Percentiles rank a stretch among this genome's conserved stretches.
phyloP scores from a whole-genome alignment of 2,888 invertebrate species.

The Nycteola revayana region DNA sequence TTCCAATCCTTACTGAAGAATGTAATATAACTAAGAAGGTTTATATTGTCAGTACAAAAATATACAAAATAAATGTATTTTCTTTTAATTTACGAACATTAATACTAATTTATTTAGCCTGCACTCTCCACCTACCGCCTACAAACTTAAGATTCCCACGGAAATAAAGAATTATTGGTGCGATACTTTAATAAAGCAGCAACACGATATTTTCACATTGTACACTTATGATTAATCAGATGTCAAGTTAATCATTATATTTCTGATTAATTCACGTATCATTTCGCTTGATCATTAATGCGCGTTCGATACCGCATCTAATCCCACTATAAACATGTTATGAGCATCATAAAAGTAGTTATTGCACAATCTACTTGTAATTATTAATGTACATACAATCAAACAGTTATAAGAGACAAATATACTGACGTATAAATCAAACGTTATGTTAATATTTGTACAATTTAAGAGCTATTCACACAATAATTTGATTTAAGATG shows the following conservation, averaged over 20 bases:
- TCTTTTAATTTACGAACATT: too few species aligned
- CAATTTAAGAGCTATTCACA: conserved; percentile 14
- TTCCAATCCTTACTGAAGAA: too few species aligned
- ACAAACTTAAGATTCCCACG: too few species aligned
- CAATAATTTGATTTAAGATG: conserved; percentile 22
- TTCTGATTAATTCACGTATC: conserved; percentile 20
- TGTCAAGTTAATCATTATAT: conserved; percentile 14
- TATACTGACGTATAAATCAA: too few species aligned
- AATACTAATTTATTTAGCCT: too few species aligned
- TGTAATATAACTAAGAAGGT: too few species aligned
- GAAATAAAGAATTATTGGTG: too few species aligned
- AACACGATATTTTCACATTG: too few species aligned
- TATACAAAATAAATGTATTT: too few species aligned
- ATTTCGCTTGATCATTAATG: conserved; percentile 15
- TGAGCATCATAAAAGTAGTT: conserved; percentile 19
- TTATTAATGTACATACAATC: conserved; percentile 19
- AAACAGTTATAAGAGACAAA: conserved; percentile 18
- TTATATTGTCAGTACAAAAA: too few species aligned
- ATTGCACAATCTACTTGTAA: conserved; percentile 20
- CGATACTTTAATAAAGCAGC: too few species aligned
- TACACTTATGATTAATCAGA: conserved; percentile 14
- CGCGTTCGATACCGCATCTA: conserved; percentile 13
- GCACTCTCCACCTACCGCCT: too few species aligned
- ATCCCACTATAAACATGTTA: conserved; percentile 14
- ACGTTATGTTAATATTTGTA: conserved; percentile 16